Base-by-base conservation (phyloP, 2,113 vertebrate genomes). In the Cepphus grylle region DNA sequence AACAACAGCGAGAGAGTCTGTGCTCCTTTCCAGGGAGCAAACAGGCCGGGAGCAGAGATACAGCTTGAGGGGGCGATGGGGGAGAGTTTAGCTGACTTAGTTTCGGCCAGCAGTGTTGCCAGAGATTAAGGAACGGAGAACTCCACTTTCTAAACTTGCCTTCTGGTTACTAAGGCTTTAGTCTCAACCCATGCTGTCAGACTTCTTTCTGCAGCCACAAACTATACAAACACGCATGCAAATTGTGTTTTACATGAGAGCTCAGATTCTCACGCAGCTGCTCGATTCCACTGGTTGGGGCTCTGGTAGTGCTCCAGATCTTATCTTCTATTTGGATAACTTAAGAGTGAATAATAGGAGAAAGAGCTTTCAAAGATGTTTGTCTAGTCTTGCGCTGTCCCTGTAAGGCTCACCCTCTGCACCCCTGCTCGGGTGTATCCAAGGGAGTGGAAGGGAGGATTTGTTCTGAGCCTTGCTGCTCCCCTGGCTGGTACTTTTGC, bases 401-500 rank as follows among this genome's bases (percentile, higher is more conserved):
- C 58, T 36, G 30, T 26, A 45, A 69, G 66, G 66, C 38, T 95
- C 78, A 40, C 42, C 16, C 77, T 84, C 25, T 81, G 62, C 52
- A 42, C 25, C n/a, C 20, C 49, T 82, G 53, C 81, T 88, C 66
- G 34, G 81, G 43, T 34, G 13, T 73, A 30, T 15, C 40, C 1
- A 4, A 3, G 34, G 52, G 40, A 61, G 49, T 30, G 55, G 38
- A 55, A 56, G 43, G 52, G 67, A 78, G 53, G 76, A 58, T 76
- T 91, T 81, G 26, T 78, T 78, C 61, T 50, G 17, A 30, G 38
- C 62, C 49, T 74, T 21, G 10, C 21, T 62, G 53, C 76, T 83
- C 38, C 52, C 38, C 16, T 83, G 66, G 70, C 45, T 66, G 71
- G 74, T 97, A 93, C 89, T 97, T 97, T 66, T 89, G 85, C 93